A percentile compares a stretch with the other conserved stretches of the same genome.
These are phyloP conservation scores for Chrysemys picta DNA, from an alignment of 2,113 vertebrate genomes.

Conservation along the genomic window DNA sequence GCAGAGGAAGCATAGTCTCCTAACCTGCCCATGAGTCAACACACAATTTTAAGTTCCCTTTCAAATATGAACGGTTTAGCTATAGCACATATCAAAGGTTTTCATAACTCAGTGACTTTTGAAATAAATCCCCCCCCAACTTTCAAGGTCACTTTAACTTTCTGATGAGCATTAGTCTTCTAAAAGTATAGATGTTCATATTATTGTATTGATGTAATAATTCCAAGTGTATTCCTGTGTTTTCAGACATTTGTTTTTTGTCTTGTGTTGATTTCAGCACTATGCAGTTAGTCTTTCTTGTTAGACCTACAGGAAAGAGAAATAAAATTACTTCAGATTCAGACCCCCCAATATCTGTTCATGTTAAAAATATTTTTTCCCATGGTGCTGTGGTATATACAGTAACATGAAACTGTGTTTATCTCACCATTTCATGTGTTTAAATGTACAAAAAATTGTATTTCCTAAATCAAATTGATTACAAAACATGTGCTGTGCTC, in stretches of 20 bases:
- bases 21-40: not conserved
- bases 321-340: not conserved
- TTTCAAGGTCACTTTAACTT: not conserved
- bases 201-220: not conserved
- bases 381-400: not conserved
- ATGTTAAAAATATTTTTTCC: not conserved
- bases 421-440: not conserved
- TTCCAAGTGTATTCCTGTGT: not conserved
- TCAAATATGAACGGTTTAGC: not conserved
- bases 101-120: not conserved
- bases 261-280: not conserved
- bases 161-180: not conserved
- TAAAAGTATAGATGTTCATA: not conserved
- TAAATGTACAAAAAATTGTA: not conserved
- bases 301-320: not conserved
- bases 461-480: not conserved
- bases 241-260: not conserved
- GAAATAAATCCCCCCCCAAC: not conserved
- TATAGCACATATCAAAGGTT: not conserved
- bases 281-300: not conserved
- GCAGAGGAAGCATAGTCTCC: fast-evolving
- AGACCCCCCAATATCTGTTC: not conserved
- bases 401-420: not conserved
- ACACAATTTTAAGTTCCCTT: not conserved
- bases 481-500: not conserved